Base-by-base conservation (phyloP, 1,140 invertebrate genomes). In the Zaprionus africanus region DNA sequence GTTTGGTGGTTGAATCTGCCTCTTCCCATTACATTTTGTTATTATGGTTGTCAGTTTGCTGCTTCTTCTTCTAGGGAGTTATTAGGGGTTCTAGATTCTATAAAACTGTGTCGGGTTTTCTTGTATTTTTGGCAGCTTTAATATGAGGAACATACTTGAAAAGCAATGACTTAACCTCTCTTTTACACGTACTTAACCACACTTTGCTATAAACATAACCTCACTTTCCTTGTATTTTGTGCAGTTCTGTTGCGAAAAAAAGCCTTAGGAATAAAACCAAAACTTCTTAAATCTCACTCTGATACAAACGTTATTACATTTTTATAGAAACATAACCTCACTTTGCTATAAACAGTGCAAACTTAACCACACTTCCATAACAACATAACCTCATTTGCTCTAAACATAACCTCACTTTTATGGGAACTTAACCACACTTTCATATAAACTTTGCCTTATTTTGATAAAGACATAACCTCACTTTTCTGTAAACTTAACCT, bases 21-120 rank as follows among this genome's bases (percentile, higher is more conserved):
- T 73, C 60, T 71, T 74, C 24, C 43, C 79, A 75, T 67, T 86
- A 70, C 63, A 79, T 82, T 79, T 87, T 79, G 76, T 82, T 86
- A 82, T 82, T 83, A 70, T 58, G 76, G 76, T 85, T 82, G 72
- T 67, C 31, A 26, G 22, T 31, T 34, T 19, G 24, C 19, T 15
- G 24, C 36, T 19, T 62, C 36, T 31, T 56, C 13, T 41, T 41
- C 12, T 22, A 1, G n/a, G n/a, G n/a, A n/a, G n/a, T n/a, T n/a
- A n/a, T n/a, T n/a, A 22, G 28, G n/a, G n/a, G 6, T 43, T 43
- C 41, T 41, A 43, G n/a, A 17, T 43, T 9, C n/a, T 22, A 3
- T 2, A n/a, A 17, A 46, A 46, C 41, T 46, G 41, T 46, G 41
- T 17, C 41, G 41, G 2, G 7, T 1, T 43, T 43, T 0, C 41